These are phyloP conservation scores for Choloepus didactylus DNA, from an alignment of 2,797 vertebrate genomes.

Conservation along the genomic window DNA sequence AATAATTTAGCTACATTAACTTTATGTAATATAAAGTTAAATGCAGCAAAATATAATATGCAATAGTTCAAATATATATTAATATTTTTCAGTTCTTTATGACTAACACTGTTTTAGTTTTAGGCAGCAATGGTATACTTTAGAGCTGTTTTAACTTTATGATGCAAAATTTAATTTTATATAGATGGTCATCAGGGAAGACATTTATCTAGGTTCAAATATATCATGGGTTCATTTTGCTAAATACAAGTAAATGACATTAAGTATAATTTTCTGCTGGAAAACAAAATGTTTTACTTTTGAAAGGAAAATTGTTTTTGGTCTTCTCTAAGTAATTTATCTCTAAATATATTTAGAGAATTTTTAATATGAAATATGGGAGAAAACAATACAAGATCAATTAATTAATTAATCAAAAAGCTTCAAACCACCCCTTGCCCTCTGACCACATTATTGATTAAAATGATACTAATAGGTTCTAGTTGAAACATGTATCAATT, in stretches of 20 bases:
- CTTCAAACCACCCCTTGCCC: not conserved
- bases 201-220: not conserved
- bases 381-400: not conserved
- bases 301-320: not conserved
- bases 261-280: not conserved
- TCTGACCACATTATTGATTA: not conserved
- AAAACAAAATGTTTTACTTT: not conserved
- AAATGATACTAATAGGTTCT: not conserved
- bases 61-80: not conserved
- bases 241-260: not conserved
- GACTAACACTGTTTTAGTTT: not conserved
- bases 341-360: not conserved
- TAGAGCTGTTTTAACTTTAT: not conserved
- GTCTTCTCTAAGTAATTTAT: not conserved
- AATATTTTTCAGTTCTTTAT: not conserved
- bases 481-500: not conserved
- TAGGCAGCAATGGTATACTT: not conserved
- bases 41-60: not conserved
- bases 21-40: not conserved
- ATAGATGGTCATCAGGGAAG: not conserved
- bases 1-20: not conserved
- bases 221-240: not conserved
- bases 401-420: not conserved
- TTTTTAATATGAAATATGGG: not conserved
- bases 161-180: slow-evolving; percentile 42